Base-by-base conservation (phyloP, 2,113 vertebrate species). In the Amphilophus citrinellus region DNA sequence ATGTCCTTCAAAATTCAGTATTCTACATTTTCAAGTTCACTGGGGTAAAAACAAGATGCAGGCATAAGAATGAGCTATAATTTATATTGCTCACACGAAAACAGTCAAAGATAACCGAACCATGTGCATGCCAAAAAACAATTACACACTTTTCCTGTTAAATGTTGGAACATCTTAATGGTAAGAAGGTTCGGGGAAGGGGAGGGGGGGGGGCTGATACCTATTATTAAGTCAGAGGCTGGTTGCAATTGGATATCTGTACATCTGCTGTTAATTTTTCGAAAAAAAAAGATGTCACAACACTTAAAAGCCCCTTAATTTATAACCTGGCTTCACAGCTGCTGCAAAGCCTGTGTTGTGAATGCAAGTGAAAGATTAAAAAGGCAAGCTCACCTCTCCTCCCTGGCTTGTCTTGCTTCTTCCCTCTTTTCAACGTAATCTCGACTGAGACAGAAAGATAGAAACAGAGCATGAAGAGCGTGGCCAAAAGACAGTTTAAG, bases 351-450 rank as follows among this genome's bases (percentile, higher is more conserved):
- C 73, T 58, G 8, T 50, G 27, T 8, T 22, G n/a, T 32, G 61
- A 61, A 77, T 79, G 30, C 30, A 58, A 57, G n/a, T 53, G 44
- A 79, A 71, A 17, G 27, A 17, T 13, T 76, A 27, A 32, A 35
- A 27, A 50, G 83, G 71, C n/a, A 5, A 15, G 96, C 96, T 92
- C 93, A 99, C 98, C 98, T 98, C 89, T 99, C 97, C 95, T 98
- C 98, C 95, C 98, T 96, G 84, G 97, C 97, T 89, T 98, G 97
- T 94, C 96, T 96, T 53, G 95, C 96, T 73, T 98, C 98, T 91
- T 99, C 98, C 93, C 96, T 97, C 95, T 98, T 98, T 84, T 98
- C 97, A 88, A 96, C 94, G 91, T 97, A 97, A 84, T 97, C 97
- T 3, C 96, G 97, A 95, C 98, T 99, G 87, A 82, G 83, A 85